These are phyloP conservation scores for Popillia japonica DNA, from an alignment of 1,140 invertebrate species.

Conservation along the genomic window DNA sequence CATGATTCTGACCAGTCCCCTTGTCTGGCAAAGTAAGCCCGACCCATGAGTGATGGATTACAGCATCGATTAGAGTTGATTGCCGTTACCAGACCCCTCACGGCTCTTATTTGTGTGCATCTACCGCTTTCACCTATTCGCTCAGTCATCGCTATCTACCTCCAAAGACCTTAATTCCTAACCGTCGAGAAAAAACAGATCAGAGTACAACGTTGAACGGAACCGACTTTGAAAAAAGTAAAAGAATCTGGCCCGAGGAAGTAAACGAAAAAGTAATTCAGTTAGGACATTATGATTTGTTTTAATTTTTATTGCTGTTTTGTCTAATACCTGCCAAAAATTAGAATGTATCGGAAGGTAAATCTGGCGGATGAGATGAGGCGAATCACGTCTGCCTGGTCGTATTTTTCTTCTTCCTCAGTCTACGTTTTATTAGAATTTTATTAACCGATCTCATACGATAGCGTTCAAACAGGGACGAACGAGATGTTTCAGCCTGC, in stretches of 20 bases:
- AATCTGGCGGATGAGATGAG: background rate
- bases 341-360: background rate
- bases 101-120: conserved; percentile 25
- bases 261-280: conserved; percentile 9
- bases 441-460: conserved; percentile 34
- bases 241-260: background rate
- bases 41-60: conserved; percentile 57
- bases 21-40: conserved; percentile 32
- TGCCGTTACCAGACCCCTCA: conserved; percentile 44
- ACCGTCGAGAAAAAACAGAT: conserved; percentile 18
- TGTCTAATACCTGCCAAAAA: background rate
- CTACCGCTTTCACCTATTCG: background rate
- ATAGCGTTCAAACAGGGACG: conserved; percentile 34
- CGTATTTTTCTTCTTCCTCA: conserved; percentile 13
- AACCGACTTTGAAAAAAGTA: conserved; percentile 1
- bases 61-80: conserved; percentile 60
- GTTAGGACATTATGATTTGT: background rate
- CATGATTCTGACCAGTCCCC: conserved; percentile 39
- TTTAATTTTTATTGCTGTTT: background rate
- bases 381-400: background rate
- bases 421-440: conserved; percentile 41
- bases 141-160: background rate
- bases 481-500: conserved; percentile 34
- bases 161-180: conserved; percentile 23
- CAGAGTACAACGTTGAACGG: background rate